Conservation (phyloP, 2,888 invertebrate genomes). For the Tortrix viridana region DNA sequence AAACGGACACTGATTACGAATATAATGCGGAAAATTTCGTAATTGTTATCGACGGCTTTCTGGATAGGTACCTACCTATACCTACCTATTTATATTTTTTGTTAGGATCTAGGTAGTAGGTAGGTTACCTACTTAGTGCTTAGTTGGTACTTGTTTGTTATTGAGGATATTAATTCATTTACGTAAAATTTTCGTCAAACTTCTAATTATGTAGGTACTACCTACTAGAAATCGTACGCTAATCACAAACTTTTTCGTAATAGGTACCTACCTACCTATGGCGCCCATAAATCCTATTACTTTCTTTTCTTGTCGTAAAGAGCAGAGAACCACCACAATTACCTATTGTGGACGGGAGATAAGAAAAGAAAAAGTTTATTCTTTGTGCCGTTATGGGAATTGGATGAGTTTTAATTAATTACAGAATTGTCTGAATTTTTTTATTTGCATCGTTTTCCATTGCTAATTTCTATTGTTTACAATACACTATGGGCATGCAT, state of each 20-base stretch:
- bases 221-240: background rate
- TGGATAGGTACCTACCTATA: too few relatives aligned
- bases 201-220: background rate
- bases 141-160: constrained; percentile 10
- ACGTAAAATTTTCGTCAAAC: background rate
- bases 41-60: too few relatives aligned
- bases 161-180: too few relatives aligned
- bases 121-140: too few relatives aligned
- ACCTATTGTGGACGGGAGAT: constrained; percentile 55
- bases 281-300: constrained; percentile 10
- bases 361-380: constrained; percentile 44
- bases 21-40: too few relatives aligned
- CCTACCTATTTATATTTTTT: too few relatives aligned
- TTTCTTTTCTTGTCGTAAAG: constrained; percentile 37
- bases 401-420: constrained; percentile 23
- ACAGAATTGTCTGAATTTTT: constrained; percentile 25
- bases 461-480: constrained; percentile 25
- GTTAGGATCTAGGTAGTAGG: too few relatives aligned
- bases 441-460: constrained; percentile 24
- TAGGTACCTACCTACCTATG: too few relatives aligned
- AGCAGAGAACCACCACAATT: constrained; percentile 56
- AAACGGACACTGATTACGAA: too few relatives aligned
- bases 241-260: background rate
- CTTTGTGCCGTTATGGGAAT: constrained; percentile 24
- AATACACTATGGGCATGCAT: constrained; percentile 3